Evolutionary conservation across 2,113 vertebrate species (phyloP).

Genomic region (Dasyornis broadbenti): DNA sequence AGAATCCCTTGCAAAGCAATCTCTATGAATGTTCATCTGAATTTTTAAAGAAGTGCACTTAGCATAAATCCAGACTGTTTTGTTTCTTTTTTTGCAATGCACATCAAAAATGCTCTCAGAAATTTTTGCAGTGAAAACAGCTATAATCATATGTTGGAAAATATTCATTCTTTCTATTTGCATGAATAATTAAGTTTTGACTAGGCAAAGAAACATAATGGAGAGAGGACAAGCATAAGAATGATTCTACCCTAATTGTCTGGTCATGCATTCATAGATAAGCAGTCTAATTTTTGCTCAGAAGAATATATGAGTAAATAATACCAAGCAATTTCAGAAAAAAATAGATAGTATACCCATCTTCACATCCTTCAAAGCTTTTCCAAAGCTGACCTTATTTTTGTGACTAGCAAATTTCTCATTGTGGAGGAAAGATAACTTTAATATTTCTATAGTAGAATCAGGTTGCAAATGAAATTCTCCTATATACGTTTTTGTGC

Average conservation of each 20-base stretch:
- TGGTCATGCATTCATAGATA: not conserved
- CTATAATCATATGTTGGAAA: conserved; percentile 3
- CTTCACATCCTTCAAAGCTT: not conserved
- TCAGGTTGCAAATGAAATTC: not conserved
- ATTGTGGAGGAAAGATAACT: not conserved
- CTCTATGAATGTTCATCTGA: conserved; percentile 9
- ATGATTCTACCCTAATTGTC: not conserved
- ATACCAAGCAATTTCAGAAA: not conserved
- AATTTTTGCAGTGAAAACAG: not conserved
- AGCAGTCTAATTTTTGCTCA: not conserved
- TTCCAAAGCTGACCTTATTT: not conserved
- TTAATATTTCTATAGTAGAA: not conserved
- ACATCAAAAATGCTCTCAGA: not conserved
- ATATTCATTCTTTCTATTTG: conserved; percentile 15
- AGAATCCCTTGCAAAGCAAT: not conserved
- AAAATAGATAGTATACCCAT: not conserved
- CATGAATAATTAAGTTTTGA: conserved; percentile 32
- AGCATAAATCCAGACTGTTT: not conserved
- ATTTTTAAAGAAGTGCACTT: conserved; percentile 31
- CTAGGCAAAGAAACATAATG: not conserved
- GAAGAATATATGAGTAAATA: not conserved
- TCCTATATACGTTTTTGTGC: not conserved
- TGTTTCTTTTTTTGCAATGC: not conserved
- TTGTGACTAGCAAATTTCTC: not conserved
- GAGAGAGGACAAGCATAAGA: not conserved